Evolutionary conservation across 2,888 invertebrate genomes (phyloP), one percentile per base, ranked within the genome.

Genomic region (Rhynchonema sp.): DNA sequence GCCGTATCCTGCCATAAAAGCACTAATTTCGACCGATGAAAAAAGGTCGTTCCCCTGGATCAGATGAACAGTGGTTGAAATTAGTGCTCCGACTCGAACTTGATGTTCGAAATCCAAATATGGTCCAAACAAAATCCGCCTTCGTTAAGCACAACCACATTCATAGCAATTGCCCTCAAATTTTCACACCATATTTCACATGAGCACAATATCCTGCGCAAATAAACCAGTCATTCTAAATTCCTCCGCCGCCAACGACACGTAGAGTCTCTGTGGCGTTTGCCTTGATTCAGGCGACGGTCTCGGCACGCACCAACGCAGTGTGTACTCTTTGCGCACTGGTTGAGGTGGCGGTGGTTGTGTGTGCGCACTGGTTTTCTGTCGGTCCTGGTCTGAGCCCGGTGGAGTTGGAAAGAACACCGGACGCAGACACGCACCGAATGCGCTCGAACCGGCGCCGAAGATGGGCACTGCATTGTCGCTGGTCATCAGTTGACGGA

Each of bases 261-360:
- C 67, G 57, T 66, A 68, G 65, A 69, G 64, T 53, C 69, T 61
- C 30, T 70, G 69, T 0, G 65, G 64, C 49, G 64, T 63, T 1
- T 62, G 57, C 6, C 66, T 60, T 17, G 65, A 66, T 1, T 63
- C 62, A 9, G 59, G 59, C 0, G 65, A 63, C 2, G 67, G 68
- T 3, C 67, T 62, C 1, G 66, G 64, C n/a, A 63, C 61, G 13
- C 62, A 58, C 65, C 68, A 67, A 13, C 49, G n/a, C 2, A 57
- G 38, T 2, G 38, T 46, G 29, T 57, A 57, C 29, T 57, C 57
- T 26, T 57, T 57, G 20, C 57, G 17, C 9, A 13, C 13, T n/a
- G 56, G 56, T 23, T 26, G 29, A 29, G 17, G 23, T 17, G 9
- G n/a, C 20, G 9, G 49, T n/a, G 9, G 20, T 6, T 13, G 23